phyloP scores from a whole-genome alignment of 2,113 vertebrate genomes.

The Struthio camelus region DNA sequence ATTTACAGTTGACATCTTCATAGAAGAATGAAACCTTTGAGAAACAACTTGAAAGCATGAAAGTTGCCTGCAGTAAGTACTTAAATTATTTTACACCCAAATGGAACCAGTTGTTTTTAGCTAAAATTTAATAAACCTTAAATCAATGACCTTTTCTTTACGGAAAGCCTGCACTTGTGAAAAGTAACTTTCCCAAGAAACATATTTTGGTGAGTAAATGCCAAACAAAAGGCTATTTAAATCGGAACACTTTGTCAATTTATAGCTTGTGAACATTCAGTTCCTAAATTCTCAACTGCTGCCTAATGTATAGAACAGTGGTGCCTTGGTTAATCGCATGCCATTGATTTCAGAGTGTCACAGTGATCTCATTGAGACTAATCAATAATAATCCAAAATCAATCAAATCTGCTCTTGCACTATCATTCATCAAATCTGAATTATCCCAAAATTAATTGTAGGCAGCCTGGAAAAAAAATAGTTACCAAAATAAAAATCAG shows the following conservation, averaged over 20 bases:
- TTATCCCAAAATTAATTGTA: slow-evolving; percentile 74
- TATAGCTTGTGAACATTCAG: slow-evolving; percentile 73
- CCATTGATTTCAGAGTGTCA: slow-evolving; percentile 78
- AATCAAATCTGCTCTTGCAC: slow-evolving; percentile 74
- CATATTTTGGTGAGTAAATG: slow-evolving; percentile 72
- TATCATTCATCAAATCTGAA: slow-evolving; percentile 79
- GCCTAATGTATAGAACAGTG: slow-evolving; percentile 46
- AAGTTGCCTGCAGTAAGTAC: slow-evolving; percentile 76
- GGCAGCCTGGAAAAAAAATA: neutral
- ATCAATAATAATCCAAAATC: slow-evolving; percentile 85
- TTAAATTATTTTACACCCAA: slow-evolving; percentile 80
- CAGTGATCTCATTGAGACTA: slow-evolving; percentile 79
- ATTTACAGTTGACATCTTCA: slow-evolving; percentile 83
- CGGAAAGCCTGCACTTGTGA: slow-evolving; percentile 68
- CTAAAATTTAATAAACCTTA: slow-evolving; percentile 83
- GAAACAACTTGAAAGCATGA: slow-evolving; percentile 75
- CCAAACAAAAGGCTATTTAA: slow-evolving; percentile 76
- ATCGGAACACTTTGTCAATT: slow-evolving; percentile 72
- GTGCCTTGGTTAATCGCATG: slow-evolving; percentile 75
- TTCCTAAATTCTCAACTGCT: slow-evolving; percentile 61
- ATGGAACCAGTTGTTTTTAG: slow-evolving; percentile 78
- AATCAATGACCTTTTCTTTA: slow-evolving; percentile 78
- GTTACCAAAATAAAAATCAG: neutral
- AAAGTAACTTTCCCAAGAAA: slow-evolving; percentile 76
- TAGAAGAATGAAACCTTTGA: slow-evolving; percentile 76